phyloP scores from a whole-genome alignment of 2,888 invertebrate genomes.

The Acrobasis consociella region DNA sequence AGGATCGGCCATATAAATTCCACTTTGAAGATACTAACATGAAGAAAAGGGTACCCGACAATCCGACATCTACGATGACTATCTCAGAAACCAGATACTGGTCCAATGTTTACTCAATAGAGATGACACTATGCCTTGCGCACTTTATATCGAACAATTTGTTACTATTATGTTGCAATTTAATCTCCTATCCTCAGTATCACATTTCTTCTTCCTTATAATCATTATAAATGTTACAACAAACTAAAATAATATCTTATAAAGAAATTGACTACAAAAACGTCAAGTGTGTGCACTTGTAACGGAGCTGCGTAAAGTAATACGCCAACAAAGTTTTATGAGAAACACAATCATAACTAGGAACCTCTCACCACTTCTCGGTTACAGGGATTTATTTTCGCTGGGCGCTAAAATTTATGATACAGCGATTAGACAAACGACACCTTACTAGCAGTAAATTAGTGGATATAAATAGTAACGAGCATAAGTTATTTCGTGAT shows the following conservation, averaged over 20 bases:
- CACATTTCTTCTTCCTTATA: constrained; percentile 15
- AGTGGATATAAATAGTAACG: constrained; percentile 52
- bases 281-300: constrained; percentile 34
- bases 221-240: constrained; percentile 9
- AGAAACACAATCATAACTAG: constrained; percentile 59
- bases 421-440: constrained; percentile 53
- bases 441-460: constrained; percentile 56
- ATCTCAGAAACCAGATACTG: constrained; percentile 16
- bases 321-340: constrained; percentile 39
- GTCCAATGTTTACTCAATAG: constrained; percentile 20
- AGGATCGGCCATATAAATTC: constrained; percentile 19
- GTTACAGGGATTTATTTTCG: constrained; percentile 53
- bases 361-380: constrained; percentile 41
- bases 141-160: constrained; percentile 2
- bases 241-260: background rate
- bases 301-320: constrained; percentile 46
- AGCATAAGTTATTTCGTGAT: constrained; percentile 44
- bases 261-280: constrained; percentile 19
- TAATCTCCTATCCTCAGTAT: constrained; percentile 5
- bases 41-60: constrained; percentile 11
- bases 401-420: constrained; percentile 47
- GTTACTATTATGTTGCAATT: background rate
- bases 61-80: constrained; percentile 18
- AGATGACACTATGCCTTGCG: constrained; percentile 4
- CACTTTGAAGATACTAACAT: constrained; percentile 13